phyloP scores from a whole-genome alignment of 2,113 vertebrate species.

The Pygoscelis antarcticus region DNA sequence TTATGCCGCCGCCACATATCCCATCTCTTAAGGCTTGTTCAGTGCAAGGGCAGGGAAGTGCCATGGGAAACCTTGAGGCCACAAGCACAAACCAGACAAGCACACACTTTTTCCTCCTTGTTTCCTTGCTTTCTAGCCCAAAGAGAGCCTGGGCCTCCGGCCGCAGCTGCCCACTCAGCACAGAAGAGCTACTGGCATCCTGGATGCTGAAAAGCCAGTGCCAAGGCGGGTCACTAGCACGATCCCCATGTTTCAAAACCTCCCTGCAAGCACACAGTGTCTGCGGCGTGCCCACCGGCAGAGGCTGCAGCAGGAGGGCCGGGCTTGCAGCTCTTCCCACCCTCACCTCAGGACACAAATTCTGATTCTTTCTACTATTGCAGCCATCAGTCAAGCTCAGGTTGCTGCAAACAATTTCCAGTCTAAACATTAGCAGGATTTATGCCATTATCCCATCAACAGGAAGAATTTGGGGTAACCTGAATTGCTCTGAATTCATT shows the following conservation, averaged over 20 bases:
- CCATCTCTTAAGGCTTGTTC: neutral
- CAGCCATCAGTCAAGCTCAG: slow-evolving; percentile 42
- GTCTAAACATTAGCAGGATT: slow-evolving; percentile 59
- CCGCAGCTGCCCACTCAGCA: neutral
- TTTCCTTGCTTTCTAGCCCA: neutral
- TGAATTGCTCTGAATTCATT: slow-evolving; percentile 40
- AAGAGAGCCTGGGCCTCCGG: neutral
- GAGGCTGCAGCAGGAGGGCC: neutral
- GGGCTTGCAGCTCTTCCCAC: neutral
- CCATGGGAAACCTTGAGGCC: neutral
- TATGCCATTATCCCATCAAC: slow-evolving; percentile 58
- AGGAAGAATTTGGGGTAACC: slow-evolving; percentile 40
- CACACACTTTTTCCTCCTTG: neutral
- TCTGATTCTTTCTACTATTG: neutral
- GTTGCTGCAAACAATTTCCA: slow-evolving; percentile 56
- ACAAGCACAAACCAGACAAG: neutral
- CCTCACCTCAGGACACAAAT: neutral
- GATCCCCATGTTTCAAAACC: neutral
- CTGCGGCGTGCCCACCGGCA: neutral
- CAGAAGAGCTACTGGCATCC: neutral
- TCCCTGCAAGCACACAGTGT: neutral
- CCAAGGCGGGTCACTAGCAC: neutral
- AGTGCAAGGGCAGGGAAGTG: neutral
- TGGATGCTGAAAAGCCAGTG: neutral
- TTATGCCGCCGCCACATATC: rapidly evolving